Percentiles rank a stretch among this genome's conserved stretches.
These are phyloP conservation scores for Tipula vernalis DNA, from an alignment of 2,888 invertebrate species.

Conservation along the genomic window DNA sequence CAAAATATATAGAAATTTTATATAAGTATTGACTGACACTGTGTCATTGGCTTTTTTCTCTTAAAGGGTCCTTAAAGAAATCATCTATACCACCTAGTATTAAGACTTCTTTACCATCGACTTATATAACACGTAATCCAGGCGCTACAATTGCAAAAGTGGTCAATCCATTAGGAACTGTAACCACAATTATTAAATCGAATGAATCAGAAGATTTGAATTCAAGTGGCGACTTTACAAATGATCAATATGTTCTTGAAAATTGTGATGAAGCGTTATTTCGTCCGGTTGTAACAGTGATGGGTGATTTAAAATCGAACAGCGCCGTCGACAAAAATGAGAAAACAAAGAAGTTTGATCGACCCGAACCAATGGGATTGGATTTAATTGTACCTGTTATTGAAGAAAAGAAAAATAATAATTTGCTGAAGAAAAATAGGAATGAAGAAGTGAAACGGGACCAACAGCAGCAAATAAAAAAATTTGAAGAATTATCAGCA, in stretches of 20 bases:
- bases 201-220: constrained; percentile 12
- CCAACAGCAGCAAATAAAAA: neutral
- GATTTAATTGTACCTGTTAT: constrained; percentile 35
- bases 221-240: constrained; percentile 22
- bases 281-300: constrained; percentile 46
- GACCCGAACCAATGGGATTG: constrained; percentile 27
- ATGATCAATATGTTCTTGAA: constrained; percentile 38
- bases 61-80: constrained; percentile 45
- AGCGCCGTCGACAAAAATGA: neutral
- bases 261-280: constrained; percentile 57
- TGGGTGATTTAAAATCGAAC: constrained; percentile 14
- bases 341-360: neutral
- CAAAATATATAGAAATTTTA: constrained; percentile 18
- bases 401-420: constrained; percentile 22
- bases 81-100: constrained; percentile 28
- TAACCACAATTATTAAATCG: constrained; percentile 36
- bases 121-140: constrained; percentile 8
- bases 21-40: constrained; percentile 28
- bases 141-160: constrained; percentile 36
- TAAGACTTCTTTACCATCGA: constrained; percentile 34
- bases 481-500: neutral
- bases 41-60: constrained; percentile 72
- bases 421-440: neutral
- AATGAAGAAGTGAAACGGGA: neutral
- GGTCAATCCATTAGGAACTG: constrained; percentile 66